phyloP scores from a whole-genome alignment of 2,113 vertebrate genomes.

The Chunga burmeisteri region DNA sequence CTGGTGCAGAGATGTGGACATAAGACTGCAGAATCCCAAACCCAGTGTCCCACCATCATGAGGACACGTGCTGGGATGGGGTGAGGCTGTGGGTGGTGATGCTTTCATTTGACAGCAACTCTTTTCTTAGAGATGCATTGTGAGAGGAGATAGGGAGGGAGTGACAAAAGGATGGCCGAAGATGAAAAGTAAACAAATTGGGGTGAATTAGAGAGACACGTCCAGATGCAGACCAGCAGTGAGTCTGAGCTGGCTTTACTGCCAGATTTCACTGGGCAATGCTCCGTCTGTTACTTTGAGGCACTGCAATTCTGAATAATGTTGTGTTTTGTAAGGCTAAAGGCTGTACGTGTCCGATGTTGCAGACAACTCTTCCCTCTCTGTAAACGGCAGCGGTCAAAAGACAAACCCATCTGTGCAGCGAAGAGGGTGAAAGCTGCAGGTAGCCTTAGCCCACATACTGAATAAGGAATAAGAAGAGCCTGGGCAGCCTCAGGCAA shows the following conservation, averaged over 20 bases:
- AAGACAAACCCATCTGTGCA: background rate
- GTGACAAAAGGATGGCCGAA: background rate
- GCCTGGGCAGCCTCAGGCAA: constrained; percentile 26
- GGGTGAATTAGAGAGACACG: background rate
- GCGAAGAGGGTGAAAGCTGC: background rate
- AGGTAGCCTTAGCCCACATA: background rate
- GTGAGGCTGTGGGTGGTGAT: rapidly evolving
- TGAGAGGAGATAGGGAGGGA: background rate
- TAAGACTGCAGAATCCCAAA: background rate
- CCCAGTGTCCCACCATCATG: rapidly evolving
- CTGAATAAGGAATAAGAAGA: background rate
- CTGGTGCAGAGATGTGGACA: background rate
- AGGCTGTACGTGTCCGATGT: background rate
- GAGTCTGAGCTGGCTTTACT: background rate
- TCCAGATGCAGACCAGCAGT: background rate
- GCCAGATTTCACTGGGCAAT: background rate
- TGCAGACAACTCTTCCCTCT: background rate
- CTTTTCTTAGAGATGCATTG: background rate
- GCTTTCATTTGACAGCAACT: background rate
- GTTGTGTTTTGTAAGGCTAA: background rate
- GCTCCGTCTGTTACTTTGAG: background rate
- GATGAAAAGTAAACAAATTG: background rate
- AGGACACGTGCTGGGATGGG: rapidly evolving
- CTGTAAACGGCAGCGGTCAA: background rate
- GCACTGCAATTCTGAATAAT: background rate